Base-by-base conservation (phyloP, 2,888 invertebrate genomes). In the Dusona sp. region DNA sequence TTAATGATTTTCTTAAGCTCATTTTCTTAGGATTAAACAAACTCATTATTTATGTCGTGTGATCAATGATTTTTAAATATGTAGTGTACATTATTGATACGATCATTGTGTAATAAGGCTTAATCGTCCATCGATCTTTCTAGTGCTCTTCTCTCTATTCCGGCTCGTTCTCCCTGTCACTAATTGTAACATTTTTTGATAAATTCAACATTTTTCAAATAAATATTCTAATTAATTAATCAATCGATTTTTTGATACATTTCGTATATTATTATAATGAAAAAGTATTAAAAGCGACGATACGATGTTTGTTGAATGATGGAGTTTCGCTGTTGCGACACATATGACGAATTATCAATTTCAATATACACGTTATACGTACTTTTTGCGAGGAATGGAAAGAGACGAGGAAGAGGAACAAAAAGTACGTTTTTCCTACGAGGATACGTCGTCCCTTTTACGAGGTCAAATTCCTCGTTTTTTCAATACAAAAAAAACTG, bases 11-110 rank as follows among this genome's bases (percentile, higher is more conserved):
- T 68, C 19, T 74, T 38, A 64, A 54, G 72, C 65, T 65, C 25
- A 42, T 65, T 67, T 67, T 33, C 19, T 33, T 48, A 45, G 68
- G 42, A 79, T 38, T 22, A n/a, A 57, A n/a, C 45, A 61, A 19
- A 22, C 45, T 42, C 67, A 84, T 86, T 86, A 84, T 86, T 86
- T 86, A 81, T 86, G 68, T 64, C 86, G 68, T 79, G 73, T 72
- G 38, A 80, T 29, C 25, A 54, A 78, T 86, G 48, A 74, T 78
- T 81, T 67, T 25, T 42, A 73, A 77, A 38, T 57, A 79, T 38
- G 57, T 80, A 80, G 73, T 51, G 64, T 78, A 77, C 29, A 61
- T 61, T 67, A 67, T 65, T 77, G 45, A 70, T 79, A 72, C 11
- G 77, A 77, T 65, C 48, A 38, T 51, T 72, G 38, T 57, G 54